Evolutionary conservation across 2,888 invertebrate genomes (phyloP).

Genomic region (Gnatocerus cornutus): DNA sequence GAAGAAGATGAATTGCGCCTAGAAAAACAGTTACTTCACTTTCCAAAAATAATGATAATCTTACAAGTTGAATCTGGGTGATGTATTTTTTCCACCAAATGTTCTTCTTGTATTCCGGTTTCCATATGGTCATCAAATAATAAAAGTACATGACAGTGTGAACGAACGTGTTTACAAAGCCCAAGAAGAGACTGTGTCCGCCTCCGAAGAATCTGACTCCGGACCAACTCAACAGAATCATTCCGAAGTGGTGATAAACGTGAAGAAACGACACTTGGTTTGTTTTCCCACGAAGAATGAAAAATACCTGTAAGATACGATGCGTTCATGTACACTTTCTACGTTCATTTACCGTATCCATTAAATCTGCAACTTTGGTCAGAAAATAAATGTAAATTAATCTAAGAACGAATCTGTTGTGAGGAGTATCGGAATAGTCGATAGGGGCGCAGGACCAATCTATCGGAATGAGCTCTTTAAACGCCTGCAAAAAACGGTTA

Average conservation of each 20-base stretch:
- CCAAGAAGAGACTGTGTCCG: constrained; percentile 79
- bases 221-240: constrained; percentile 81
- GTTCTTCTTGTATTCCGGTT: constrained; percentile 80
- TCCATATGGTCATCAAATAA: constrained; percentile 83
- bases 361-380: constrained; percentile 81
- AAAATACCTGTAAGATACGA: constrained; percentile 77
- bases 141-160: constrained; percentile 89
- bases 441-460: constrained; percentile 78
- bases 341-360: constrained; percentile 78
- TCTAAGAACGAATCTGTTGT: constrained; percentile 75
- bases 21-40: constrained; percentile 52
- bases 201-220: constrained; percentile 78
- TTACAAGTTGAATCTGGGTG: constrained; percentile 87
- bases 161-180: constrained; percentile 82
- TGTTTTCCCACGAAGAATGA: constrained; percentile 87
- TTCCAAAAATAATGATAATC: constrained; percentile 54
- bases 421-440: constrained; percentile 77
- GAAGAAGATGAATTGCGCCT: constrained; percentile 78
- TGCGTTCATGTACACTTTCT: too few relatives aligned
- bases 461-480: constrained; percentile 1
- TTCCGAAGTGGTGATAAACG: constrained; percentile 89
- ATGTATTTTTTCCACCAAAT: constrained; percentile 91
- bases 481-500: constrained; percentile 36
- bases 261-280: constrained; percentile 89
- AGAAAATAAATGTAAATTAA: constrained; percentile 80